Base-by-base conservation (phyloP, 92 coral and sea anemone genomes). In the Paramuricea clavata region DNA sequence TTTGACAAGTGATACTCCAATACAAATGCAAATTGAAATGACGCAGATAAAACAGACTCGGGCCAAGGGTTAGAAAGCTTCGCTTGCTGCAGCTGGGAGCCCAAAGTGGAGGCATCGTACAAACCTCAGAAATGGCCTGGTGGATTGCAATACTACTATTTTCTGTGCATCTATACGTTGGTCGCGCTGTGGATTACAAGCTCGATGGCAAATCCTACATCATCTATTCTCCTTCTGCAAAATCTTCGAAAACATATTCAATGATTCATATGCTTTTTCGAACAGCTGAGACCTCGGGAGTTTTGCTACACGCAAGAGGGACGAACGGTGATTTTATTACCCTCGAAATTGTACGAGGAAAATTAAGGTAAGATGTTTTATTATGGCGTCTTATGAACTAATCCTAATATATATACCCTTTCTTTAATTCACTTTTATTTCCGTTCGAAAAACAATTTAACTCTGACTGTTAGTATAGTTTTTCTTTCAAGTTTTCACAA, bases 311-410 rank as follows among this genome's bases (percentile, higher is more conserved):
- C 85, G 97, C 94, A 28, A 86, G 92, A 35, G 94, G 96, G 27
- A 76, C 80, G 22, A 81, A 78, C 42, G 93, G 94, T 61, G 97
- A 97, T 83, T 97, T 94, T 62, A 85, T 94, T 49, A 97, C 98
- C 17, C 74, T 97, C 67, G 99, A 97, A 81, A 91, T 97, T 70
- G 82, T 90, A 60, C 95, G 98, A 47, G 98, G 99, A 30, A 94
- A 90, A 80, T 85, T 97, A 52, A 97, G 99, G 99, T 97, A 92
- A 69, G 93, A 73, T 68, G 69, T 42, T 15, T 34, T 61, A 50
- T 39, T 68, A 32, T 42, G 30, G 25, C 76, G 56, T 82, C 43
- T n/a, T 25, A 1, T 2, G 19, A n/a, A 6, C 70, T 13, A 65
- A 28, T 22, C 56, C 78, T 5, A 30, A 6, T 5, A 57, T 16